phyloP scores from a whole-genome alignment of 2,797 vertebrate species.

The Sebastes aleutianus region DNA sequence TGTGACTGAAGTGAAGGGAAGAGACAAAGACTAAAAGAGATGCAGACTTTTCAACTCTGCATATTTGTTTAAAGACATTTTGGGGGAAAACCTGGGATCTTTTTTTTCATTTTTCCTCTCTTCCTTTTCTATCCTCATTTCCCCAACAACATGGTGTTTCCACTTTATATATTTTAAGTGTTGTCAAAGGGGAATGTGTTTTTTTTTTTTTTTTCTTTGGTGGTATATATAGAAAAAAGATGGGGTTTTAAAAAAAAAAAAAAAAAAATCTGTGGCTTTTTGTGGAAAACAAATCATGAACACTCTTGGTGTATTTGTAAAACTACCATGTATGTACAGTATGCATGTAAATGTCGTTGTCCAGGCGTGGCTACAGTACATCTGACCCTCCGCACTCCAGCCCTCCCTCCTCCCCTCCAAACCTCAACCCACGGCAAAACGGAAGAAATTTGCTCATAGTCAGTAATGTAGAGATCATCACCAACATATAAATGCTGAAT shows the following conservation, averaged over 20 bases:
- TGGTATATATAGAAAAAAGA: conserved; percentile 67
- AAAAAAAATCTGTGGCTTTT: conserved; percentile 88
- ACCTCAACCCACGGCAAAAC: conserved; percentile 82
- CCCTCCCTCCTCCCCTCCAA: conserved; percentile 13
- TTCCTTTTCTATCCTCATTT: conserved; percentile 86
- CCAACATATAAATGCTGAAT: conserved; percentile 98
- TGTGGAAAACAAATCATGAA: conserved; percentile 95
- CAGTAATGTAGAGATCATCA: conserved; percentile 94
- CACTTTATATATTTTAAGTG: conserved; percentile 99
- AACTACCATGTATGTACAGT: conserved; percentile 95
- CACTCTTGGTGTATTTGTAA: conserved; percentile 99
- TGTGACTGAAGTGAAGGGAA: conserved; percentile 74
- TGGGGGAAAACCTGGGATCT: conserved; percentile 85
- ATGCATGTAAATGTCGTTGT: conserved; percentile 99
- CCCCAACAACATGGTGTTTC: conserved; percentile 93
- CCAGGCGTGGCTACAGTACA: conserved; percentile 93
- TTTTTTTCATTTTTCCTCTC: conserved; percentile 83
- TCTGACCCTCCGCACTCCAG: conserved; percentile 59
- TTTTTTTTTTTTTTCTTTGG: conserved; percentile 78
- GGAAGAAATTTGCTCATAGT: conserved; percentile 86
- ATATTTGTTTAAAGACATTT: conserved; percentile 79
- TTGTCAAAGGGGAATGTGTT: conserved; percentile 96
- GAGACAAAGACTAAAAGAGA: conserved; percentile 88
- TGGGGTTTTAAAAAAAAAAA: conserved; percentile 72
- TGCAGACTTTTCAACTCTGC: conserved; percentile 91